A percentile compares a stretch with the other conserved stretches of the same genome.
phyloP scores from a whole-genome alignment of 1,140 invertebrate species.

The Tachypleus tridentatus region DNA sequence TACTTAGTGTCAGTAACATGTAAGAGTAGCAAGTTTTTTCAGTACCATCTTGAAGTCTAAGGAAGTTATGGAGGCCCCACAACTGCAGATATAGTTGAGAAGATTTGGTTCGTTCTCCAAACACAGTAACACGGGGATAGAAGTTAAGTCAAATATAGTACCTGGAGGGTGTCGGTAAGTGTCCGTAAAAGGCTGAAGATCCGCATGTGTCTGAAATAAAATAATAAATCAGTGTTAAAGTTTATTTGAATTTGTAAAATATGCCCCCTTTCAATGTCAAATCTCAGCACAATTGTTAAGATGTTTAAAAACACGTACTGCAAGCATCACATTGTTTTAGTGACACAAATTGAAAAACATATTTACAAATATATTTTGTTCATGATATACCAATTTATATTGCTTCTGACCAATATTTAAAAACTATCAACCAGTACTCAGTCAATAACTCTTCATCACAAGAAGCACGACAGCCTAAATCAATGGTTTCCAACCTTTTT shows the following conservation, averaged over 20 bases:
- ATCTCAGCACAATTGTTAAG: neutral
- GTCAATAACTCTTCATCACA: no score
- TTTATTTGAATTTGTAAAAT: no score
- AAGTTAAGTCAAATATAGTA: slow-evolving; percentile 43
- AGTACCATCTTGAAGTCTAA: slow-evolving; percentile 40
- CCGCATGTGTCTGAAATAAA: slow-evolving; percentile 31
- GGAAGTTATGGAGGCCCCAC: slow-evolving; percentile 52
- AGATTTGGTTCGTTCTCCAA: slow-evolving; percentile 56
- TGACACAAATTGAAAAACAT: slow-evolving; percentile 2
- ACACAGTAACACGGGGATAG: slow-evolving; percentile 71
- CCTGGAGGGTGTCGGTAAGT: slow-evolving; percentile 32
- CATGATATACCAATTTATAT: slow-evolving; percentile 6
- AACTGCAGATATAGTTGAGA: slow-evolving; percentile 56
- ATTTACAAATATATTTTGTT: neutral
- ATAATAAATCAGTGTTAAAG: slow-evolving; percentile 7
- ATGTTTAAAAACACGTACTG: slow-evolving; percentile 2
- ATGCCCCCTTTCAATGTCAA: no score
- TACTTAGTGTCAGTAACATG: neutral
- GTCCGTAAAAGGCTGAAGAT: slow-evolving; percentile 31
- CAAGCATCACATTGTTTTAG: neutral
- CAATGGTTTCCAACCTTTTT: no score
- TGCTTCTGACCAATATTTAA: neutral
- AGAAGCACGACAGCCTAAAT: no score
- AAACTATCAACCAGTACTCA: no score
- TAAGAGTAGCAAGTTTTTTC: slow-evolving; percentile 5